Evolutionary conservation across 1,140 invertebrate genomes (phyloP), one percentile per base, ranked within the genome.

Genomic region (Pseudomyrmex sp.): DNA sequence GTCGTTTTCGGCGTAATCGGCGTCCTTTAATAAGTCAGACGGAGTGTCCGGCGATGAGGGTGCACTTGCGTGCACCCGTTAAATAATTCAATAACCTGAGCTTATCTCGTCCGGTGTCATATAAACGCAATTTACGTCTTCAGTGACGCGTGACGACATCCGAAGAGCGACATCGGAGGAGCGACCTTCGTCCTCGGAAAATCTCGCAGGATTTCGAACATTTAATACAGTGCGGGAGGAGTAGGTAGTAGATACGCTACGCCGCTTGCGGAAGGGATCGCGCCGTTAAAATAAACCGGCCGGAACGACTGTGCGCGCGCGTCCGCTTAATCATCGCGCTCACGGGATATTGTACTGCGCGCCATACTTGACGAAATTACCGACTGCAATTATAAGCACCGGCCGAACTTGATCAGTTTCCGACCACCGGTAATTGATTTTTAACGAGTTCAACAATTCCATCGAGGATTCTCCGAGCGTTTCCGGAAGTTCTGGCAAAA

Each of bases 111-210:
- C 54, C 54, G 18, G 65, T 35, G 65, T 48, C 54, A 72, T 35
- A 80, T 80, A 80, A 79, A 80, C 44, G 76, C 66, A 80, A 80
- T 80, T 80, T 80, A 80, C 56, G 76, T 80, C 66, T 80, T 80
- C 54, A 80, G 44, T 72, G 66, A 80, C 66, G 56, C 76, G 66
- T 72, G 76, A 80, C 76, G 76, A 80, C 18, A 18, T 61, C 66
- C 59, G 54, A 80, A 80, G 76, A 72, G 44, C 54, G 66, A 10
- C 66, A 4, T 44, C 76, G 65, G 76, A 50, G 26, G 26, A 26
- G 3, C 35, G 66, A 80, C 56, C 54, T 59, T 59, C 44, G 76
- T 79, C 35, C 35, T 35, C 65, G 26, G 54, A 59, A 72, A 80
- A 80, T 70, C 76, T 48, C 44, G 46, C 54, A n/a, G 65, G 76